Evolutionary conservation across 2,888 invertebrate species (phyloP).

Genomic region (Brachycybe producta): DNA sequence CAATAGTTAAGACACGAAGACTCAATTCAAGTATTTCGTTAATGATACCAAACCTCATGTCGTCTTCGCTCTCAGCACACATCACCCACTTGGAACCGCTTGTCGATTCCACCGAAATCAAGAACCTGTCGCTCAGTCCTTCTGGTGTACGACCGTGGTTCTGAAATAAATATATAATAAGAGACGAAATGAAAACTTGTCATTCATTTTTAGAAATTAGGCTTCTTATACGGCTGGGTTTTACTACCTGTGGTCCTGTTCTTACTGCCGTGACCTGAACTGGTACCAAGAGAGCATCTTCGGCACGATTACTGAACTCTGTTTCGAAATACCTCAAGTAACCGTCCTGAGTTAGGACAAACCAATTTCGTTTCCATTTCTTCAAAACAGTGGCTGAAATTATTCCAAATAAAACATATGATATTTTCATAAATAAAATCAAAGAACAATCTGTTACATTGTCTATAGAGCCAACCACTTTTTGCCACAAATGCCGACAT

Average conservation of each 20-base stretch:
- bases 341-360: neutral
- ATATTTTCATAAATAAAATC: too few relatives aligned
- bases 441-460: too few relatives aligned
- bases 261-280: neutral
- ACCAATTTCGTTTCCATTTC: neutral
- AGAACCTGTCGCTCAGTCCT: too few relatives aligned
- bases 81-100: neutral
- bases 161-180: too few relatives aligned
- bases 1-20: neutral
- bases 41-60: too few relatives aligned
- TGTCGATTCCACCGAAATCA: neutral
- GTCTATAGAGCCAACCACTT: neutral
- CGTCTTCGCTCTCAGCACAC: neutral
- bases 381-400: neutral
- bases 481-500: too few relatives aligned
- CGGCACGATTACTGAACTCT: neutral
- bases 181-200: too few relatives aligned
- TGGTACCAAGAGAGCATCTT: neutral
- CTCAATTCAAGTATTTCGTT: neutral
- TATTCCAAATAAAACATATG: neutral
- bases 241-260: neutral
- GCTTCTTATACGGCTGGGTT: too few relatives aligned
- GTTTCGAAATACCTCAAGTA: neutral
- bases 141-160: too few relatives aligned
- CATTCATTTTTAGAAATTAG: too few relatives aligned